Percentiles rank a stretch among this genome's conserved stretches.
phyloP scores from a whole-genome alignment of 2,888 invertebrate species.

The Tiphia femorata region DNA sequence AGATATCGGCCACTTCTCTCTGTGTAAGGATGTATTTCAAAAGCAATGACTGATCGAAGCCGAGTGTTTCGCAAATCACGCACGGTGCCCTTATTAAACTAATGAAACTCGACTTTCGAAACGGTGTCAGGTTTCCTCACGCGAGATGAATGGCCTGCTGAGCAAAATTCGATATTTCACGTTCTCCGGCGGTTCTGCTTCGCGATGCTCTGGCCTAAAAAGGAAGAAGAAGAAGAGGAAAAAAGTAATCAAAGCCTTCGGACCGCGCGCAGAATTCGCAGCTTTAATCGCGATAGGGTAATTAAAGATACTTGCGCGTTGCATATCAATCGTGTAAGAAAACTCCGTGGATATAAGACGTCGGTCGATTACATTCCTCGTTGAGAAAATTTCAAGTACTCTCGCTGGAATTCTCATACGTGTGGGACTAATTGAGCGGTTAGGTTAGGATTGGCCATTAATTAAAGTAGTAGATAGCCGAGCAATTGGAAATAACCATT shows the following conservation, averaged over 20 bases:
- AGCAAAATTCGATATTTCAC: slow-evolving; percentile 42
- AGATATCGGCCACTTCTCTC: neutral
- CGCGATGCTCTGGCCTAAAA: too few species aligned
- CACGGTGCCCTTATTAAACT: slow-evolving; percentile 51
- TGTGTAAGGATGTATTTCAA: slow-evolving; percentile 5
- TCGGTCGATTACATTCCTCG: too few species aligned
- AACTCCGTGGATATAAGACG: too few species aligned
- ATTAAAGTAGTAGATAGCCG: slow-evolving; percentile 25
- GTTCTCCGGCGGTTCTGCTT: too few species aligned
- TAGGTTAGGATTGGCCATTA: neutral
- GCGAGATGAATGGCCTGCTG: slow-evolving; percentile 43
- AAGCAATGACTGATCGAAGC: slow-evolving; percentile 1
- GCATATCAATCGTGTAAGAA: too few species aligned
- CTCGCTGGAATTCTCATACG: neutral
- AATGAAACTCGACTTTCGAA: slow-evolving; percentile 50
- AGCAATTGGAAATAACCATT: slow-evolving; percentile 6
- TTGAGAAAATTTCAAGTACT: too few species aligned
- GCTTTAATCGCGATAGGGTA: too few species aligned
- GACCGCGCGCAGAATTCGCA: too few species aligned
- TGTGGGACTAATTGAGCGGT: neutral
- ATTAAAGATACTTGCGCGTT: too few species aligned
- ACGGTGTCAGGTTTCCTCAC: slow-evolving; percentile 46
- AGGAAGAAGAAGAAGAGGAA: too few species aligned
- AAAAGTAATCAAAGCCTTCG: too few species aligned
- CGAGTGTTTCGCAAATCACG: slow-evolving; percentile 44